Evolutionary conservation across 1,140 invertebrate species (phyloP), one percentile per base, ranked within the genome.

Genomic region (Lucilia sericata): DNA sequence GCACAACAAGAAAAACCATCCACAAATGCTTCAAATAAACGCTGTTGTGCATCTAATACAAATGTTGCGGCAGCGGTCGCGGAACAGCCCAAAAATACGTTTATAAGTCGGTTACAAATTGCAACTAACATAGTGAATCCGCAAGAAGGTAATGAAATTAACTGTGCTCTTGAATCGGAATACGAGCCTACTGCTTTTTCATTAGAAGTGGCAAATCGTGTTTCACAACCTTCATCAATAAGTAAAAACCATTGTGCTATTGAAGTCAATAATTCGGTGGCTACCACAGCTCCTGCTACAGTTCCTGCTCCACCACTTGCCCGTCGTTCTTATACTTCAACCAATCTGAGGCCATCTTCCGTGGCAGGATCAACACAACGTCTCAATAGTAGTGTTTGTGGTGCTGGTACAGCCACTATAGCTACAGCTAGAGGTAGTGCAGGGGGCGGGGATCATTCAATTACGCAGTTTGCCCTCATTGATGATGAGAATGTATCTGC

Each of bases 401-500:
- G 75, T 49, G 86, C 47, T 10, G 75, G 19, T 47, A 25, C 74
- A 25, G 83, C 84, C 19, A 90, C 92, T 51, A 30, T 30, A 30
- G 86, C 84, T 9, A 91, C 92, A 30, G n/a, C 60, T 19, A 65
- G 60, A 65, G 86, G 86, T 70, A 87, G 85, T 60, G 25, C 25
- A 30, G 25, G 25, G 25, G 85, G 85, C 75, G 88, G 87, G 9
- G 94, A 94, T 86, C 93, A 94, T 87, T 91, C 90, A 91, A 93
- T 90, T 85, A 97, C 86, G 94, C 97, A 98, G 91, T 98, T 97
- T 91, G 97, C 97, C 7, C 93, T 98, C 84, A 98, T 98, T 87
- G 97, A 98, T 89, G 97, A 98, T 90, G 97, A 98, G 85, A 98
- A 97, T 88, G 95, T 97, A 0, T 98, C 97, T 12, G 96, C 95